Conservation (phyloP, 2,797 vertebrate species). For the Myripristis murdjan region DNA sequence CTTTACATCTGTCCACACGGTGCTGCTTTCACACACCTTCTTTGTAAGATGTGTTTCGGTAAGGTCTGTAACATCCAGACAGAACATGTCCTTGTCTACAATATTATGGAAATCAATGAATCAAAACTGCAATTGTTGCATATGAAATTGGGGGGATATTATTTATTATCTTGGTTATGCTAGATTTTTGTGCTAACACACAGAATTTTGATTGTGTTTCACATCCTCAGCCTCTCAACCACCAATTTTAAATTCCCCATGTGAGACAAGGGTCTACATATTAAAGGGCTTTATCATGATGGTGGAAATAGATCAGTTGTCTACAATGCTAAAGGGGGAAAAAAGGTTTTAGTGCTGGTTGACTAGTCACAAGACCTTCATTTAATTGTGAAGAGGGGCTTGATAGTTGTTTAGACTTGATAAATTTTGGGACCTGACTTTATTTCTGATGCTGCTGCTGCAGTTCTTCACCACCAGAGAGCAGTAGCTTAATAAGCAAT, state of each 20-base stretch:
- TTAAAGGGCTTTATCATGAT: too few relatives aligned
- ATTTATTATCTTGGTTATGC: not conserved
- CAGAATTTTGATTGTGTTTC: conserved; percentile 7
- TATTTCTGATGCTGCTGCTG: conserved; percentile 25
- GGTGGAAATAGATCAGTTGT: conserved; percentile 5
- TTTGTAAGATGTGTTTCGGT: not conserved
- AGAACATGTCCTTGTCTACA: conserved; percentile 1
- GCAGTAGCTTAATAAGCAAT: conserved; percentile 62
- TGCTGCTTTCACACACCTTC: conserved; percentile 12
- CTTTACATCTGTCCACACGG: conserved; percentile 1
- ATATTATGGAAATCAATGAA: conserved; percentile 10
- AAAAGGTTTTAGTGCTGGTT: not conserved
- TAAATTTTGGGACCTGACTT: not conserved
- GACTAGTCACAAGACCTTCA: too few relatives aligned
- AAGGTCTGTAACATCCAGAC: not conserved
- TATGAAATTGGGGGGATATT: not conserved
- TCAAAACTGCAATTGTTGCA: not conserved
- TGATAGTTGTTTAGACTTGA: not conserved
- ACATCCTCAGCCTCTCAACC: not conserved
- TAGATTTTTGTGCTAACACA: not conserved
- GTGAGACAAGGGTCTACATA: too few relatives aligned
- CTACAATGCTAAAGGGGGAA: not conserved
- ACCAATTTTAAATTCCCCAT: too few relatives aligned
- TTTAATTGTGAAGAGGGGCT: not conserved
- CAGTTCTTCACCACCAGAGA: conserved; percentile 68